These are phyloP conservation scores for Masnerella sp. DNA, from an alignment of 2,888 invertebrate genomes.

Conservation along the genomic window DNA sequence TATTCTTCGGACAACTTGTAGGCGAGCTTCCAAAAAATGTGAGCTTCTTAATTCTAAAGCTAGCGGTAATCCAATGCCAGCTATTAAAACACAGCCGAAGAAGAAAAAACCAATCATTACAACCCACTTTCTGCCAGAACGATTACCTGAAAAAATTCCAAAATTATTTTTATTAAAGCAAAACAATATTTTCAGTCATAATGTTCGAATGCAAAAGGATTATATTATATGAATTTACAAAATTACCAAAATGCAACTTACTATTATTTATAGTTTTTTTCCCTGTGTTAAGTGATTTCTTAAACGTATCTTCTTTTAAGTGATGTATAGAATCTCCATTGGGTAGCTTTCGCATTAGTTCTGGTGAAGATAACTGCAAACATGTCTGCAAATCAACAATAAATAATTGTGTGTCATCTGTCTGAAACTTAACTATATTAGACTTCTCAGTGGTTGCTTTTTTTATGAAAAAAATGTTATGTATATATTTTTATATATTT, in stretches of 20 bases:
- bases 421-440: too few relatives aligned
- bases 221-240: neutral
- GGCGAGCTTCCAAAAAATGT: constrained; percentile 80
- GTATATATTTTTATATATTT: too few relatives aligned
- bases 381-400: constrained; percentile 69
- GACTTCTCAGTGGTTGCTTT: too few relatives aligned
- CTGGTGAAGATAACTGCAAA: constrained; percentile 75
- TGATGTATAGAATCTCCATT: constrained; percentile 72
- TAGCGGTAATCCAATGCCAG: constrained; percentile 78
- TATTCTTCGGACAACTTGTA: constrained; percentile 80
- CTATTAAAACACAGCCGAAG: constrained; percentile 74
- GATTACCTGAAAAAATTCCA: constrained; percentile 61
- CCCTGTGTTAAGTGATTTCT: constrained; percentile 68
- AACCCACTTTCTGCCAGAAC: constrained; percentile 70
- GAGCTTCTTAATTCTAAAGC: constrained; percentile 80
- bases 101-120: constrained; percentile 73
- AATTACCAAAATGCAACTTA: constrained; percentile 39
- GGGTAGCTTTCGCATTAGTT: constrained; percentile 75
- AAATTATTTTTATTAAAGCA: neutral
- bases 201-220: too few relatives aligned
- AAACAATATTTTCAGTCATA: neutral
- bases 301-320: constrained; percentile 68
- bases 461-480: too few relatives aligned
- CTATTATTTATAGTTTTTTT: constrained; percentile 65
- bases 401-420: neutral